phyloP scores from a whole-genome alignment of 35 echinoderm and acorn worm species.

The Amphiura filiformis region DNA sequence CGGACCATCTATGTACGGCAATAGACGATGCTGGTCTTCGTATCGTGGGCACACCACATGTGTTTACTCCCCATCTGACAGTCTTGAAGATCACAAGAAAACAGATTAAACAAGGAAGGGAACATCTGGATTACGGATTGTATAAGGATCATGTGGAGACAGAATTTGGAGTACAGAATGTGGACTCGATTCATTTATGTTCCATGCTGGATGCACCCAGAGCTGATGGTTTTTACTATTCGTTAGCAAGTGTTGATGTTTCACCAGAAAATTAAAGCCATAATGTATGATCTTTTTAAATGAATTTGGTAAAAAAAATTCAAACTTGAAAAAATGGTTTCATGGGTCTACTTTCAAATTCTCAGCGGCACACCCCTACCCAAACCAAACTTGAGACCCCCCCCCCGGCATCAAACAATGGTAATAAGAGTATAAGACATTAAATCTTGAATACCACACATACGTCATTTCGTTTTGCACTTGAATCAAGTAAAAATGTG shows the following conservation, averaged over 20 bases:
- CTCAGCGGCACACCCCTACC: too few species aligned
- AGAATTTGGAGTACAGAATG: constrained; percentile 55
- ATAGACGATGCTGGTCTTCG: constrained; percentile 61
- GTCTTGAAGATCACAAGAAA: constrained; percentile 55
- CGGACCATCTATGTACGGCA: constrained; percentile 17
- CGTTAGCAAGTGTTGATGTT: constrained; percentile 53
- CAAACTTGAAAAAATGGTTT: too few species aligned
- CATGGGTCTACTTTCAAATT: too few species aligned
- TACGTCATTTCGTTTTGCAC: too few species aligned
- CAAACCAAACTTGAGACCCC: too few species aligned
- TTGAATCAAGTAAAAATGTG: too few species aligned
- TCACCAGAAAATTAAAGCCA: constrained; percentile 19
- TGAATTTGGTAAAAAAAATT: too few species aligned
- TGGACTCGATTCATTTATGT: constrained; percentile 81
- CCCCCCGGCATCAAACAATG: too few species aligned
- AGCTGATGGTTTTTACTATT: constrained; percentile 77
- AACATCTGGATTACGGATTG: neutral
- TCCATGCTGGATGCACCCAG: constrained; percentile 51
- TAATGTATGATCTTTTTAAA: too few species aligned
- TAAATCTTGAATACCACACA: too few species aligned
- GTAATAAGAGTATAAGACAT: too few species aligned
- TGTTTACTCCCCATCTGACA: constrained; percentile 83
- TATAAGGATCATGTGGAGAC: constrained; percentile 44
- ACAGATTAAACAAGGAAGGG: constrained; percentile 11
- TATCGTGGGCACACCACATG: constrained; percentile 31